Evolutionary conservation across 2,113 vertebrate species (phyloP).

Genomic region (Perognathus longimembris): DNA sequence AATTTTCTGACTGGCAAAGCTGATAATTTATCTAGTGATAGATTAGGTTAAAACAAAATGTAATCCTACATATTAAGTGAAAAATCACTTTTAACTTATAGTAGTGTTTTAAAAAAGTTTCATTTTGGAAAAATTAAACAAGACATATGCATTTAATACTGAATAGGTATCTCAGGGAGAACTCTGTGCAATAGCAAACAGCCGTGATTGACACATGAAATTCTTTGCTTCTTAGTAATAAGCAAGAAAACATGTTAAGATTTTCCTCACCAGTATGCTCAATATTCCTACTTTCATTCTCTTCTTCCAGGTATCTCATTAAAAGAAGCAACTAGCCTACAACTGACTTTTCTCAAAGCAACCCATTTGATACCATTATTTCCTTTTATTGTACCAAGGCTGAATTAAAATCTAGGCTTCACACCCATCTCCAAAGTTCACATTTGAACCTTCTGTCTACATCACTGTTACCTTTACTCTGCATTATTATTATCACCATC

Average conservation of each 20-base stretch:
- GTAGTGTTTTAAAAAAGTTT: not conserved
- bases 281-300: not conserved
- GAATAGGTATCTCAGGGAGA: not conserved
- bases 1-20: not conserved
- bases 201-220: not conserved
- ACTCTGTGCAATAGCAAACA: constrained; percentile 14
- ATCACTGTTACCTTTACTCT: not conserved
- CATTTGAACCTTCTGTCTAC: not conserved
- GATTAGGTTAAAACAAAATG: not conserved
- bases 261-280: not conserved
- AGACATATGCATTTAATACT: not conserved
- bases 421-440: not conserved
- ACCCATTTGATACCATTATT: not conserved
- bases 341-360: constrained; percentile 28
- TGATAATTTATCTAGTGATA: not conserved
- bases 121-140: constrained; percentile 33
- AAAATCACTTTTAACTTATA: not conserved
- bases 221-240: not conserved
- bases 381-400: not conserved
- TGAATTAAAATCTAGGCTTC: not conserved
- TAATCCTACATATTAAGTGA: constrained; percentile 33
- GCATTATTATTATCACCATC: not conserved
- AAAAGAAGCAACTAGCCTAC: not conserved
- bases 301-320: not conserved
- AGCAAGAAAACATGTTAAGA: constrained; percentile 9